phyloP scores from a whole-genome alignment of 2,113 vertebrate species.

The Crotalus helleri region DNA sequence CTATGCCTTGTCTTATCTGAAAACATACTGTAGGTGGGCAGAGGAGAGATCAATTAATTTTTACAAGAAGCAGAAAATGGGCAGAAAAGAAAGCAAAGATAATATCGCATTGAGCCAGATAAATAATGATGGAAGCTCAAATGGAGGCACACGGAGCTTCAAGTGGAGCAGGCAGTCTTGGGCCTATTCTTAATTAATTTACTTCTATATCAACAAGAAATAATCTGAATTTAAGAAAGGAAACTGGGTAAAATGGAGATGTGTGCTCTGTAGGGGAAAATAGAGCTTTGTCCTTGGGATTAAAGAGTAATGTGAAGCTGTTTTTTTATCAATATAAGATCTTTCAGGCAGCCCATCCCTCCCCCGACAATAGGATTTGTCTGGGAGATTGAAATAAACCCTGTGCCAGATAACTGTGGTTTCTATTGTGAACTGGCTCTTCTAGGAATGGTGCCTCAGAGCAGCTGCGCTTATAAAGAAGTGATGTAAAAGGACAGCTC shows the following conservation, averaged over 20 bases:
- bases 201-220: not conserved
- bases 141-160: not conserved
- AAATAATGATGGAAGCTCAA: not conserved
- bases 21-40: not conserved
- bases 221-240: not conserved
- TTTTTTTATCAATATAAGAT: not conserved
- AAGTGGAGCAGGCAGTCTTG: not conserved
- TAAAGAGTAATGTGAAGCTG: not conserved
- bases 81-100: slow-evolving; percentile 22
- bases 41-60: slow-evolving; percentile 29
- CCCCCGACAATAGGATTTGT: not conserved
- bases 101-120: slow-evolving; percentile 15
- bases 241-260: not conserved
- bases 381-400: not conserved
- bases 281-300: not conserved
- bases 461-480: not conserved
- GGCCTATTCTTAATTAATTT: not conserved
- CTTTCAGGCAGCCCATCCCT: not conserved
- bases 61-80: not conserved
- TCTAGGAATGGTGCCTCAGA: not conserved
- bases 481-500: not conserved
- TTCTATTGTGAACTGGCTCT: not conserved
- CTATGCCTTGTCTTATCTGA: not conserved
- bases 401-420: not conserved
- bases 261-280: not conserved